phyloP scores from a whole-genome alignment of 2,797 vertebrate genomes.

The Etheostoma nigrum region DNA sequence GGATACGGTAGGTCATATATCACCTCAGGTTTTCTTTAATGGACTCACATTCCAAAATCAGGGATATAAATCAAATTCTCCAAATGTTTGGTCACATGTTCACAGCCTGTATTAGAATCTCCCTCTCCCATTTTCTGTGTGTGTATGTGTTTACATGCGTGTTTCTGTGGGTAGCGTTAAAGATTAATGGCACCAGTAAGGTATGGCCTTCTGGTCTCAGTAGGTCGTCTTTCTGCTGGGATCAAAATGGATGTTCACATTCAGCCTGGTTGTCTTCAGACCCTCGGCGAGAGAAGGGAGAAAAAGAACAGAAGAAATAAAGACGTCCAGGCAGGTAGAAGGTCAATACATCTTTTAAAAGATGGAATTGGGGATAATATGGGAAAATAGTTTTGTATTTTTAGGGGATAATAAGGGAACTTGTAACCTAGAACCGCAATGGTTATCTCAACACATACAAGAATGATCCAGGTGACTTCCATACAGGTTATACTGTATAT shows the following conservation, averaged over 20 bases:
- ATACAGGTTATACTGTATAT: too few relatives aligned
- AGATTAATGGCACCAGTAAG: conserved; percentile 61
- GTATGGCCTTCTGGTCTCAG: conserved; percentile 55
- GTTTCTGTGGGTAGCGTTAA: conserved; percentile 56
- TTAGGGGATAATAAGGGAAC: background rate
- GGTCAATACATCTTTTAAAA: conserved; percentile 7
- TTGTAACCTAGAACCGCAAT: background rate
- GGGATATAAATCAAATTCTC: background rate
- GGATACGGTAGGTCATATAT: conserved; percentile 30
- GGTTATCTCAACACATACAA: too few relatives aligned
- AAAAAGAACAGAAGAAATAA: background rate
- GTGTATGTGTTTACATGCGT: background rate
- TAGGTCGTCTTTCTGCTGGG: conserved; percentile 39
- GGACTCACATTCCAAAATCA: conserved; percentile 15
- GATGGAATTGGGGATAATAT: too few relatives aligned
- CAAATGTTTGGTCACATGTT: conserved; percentile 5
- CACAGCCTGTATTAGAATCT: background rate
- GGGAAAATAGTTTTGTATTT: background rate
- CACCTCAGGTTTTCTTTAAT: conserved; percentile 18
- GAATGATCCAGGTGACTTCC: too few relatives aligned
- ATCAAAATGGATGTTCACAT: conserved; percentile 36
- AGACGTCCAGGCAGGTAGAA: conserved; percentile 1
- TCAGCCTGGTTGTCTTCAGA: conserved; percentile 9
- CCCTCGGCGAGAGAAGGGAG: background rate
- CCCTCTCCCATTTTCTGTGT: background rate